Evolutionary conservation across 2,888 invertebrate species (phyloP).

Genomic region (Volucella zonaria): DNA sequence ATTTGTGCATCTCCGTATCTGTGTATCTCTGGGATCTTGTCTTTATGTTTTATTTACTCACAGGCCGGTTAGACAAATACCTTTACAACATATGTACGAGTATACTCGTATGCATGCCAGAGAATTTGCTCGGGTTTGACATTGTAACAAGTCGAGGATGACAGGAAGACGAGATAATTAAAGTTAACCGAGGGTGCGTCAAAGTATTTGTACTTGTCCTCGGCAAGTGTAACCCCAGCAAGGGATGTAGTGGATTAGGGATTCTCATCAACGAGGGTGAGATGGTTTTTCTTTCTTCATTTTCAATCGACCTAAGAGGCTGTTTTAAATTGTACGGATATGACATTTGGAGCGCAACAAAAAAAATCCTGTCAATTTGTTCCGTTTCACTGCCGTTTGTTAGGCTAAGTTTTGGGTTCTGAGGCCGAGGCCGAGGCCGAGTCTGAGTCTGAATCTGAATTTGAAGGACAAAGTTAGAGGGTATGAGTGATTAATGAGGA

Average conservation of each 20-base stretch:
- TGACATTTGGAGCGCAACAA: constrained; percentile 36
- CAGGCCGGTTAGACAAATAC: constrained; percentile 56
- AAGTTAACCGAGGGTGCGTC: constrained; percentile 31
- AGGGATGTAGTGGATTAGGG: constrained; percentile 29
- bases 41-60: constrained; percentile 38
- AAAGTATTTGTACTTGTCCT: constrained; percentile 39
- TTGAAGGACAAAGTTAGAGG: constrained; percentile 25
- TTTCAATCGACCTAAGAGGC: not conserved
- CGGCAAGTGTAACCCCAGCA: constrained; percentile 28
- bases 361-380: constrained; percentile 60
- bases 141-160: constrained; percentile 24
- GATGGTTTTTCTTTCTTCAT: constrained; percentile 10
- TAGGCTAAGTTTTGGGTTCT: not conserved
- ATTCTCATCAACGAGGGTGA: constrained; percentile 35
- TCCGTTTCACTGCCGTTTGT: constrained; percentile 60
- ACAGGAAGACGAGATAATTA: constrained; percentile 69
- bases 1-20: constrained; percentile 13
- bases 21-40: constrained; percentile 9
- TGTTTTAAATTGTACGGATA: constrained; percentile 27
- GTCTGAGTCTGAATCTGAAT: not conserved
- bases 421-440: too few relatives aligned
- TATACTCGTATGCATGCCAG: constrained; percentile 25
- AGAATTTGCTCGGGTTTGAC: constrained; percentile 24
- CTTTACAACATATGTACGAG: constrained; percentile 34
- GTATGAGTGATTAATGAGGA: constrained; percentile 70